Base-by-base conservation (phyloP, 2,888 invertebrate genomes). In the Sarcophaga rosellei region DNA sequence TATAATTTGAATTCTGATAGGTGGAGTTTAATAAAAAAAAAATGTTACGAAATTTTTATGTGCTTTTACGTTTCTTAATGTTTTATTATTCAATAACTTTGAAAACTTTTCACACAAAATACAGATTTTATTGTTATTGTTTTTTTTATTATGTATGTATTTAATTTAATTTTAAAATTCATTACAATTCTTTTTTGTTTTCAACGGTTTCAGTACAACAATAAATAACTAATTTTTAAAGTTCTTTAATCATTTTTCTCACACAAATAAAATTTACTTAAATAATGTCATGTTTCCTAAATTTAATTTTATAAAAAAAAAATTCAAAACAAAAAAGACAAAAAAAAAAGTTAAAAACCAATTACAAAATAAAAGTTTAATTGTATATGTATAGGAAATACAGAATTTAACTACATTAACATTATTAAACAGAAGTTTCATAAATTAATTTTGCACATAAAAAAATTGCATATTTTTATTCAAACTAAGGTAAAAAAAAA, bases 151-250 rank as follows among this genome's bases (percentile, higher is more conserved):
- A 59, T 70, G 17, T 17, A 20, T 65, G 21, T 45, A 53, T 63
- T 11, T 68, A 47, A 8, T 47, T 72, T 72, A 61, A 62, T 63
- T 62, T 59, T 35, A 35, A 35, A 35, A 35, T 35, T 35, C 35
- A 35, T 35, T 35, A 35, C 35, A 35, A 8, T 35, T 35, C 6
- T 35, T 35, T 35, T 35, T 35, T 8, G n/a, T 53, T 69, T 78
- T 62, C 47, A 53, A 35, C 61, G 75, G n/a, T 62, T 82, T 76
- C 44, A 72, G 44, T 79, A 76, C 76, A 82, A 82, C 82, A 82
- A 85, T 85, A 82, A 85, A 85, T 82, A 82, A 61, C 65, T 80
- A 83, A 15, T 77, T 68, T 59, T 80, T 82, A 68, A 62, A 53
- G 0, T 57, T 62, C 35, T 35, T 35, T 35, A 35, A 35, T 35